phyloP scores from a whole-genome alignment of 2,113 vertebrate species.

The Tonatia bakeri region DNA sequence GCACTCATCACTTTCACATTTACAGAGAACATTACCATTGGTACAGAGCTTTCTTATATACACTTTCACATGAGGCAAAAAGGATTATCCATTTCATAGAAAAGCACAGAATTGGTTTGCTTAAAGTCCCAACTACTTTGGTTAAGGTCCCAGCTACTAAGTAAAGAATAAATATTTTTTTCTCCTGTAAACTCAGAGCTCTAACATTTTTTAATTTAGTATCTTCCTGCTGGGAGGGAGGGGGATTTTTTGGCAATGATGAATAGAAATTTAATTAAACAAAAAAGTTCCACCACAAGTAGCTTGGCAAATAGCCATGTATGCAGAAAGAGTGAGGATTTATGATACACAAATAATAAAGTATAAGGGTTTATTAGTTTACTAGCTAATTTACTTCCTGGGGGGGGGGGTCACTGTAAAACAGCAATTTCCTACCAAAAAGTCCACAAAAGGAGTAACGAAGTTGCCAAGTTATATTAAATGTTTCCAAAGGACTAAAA shows the following conservation, averaged over 20 bases:
- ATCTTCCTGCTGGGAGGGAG: not conserved
- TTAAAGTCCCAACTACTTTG: not conserved
- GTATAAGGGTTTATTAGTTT: conserved; percentile 8
- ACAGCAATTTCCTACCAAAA: not conserved
- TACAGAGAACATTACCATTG: not conserved
- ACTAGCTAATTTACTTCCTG: not conserved
- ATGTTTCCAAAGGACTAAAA: conserved; percentile 21
- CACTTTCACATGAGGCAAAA: not conserved
- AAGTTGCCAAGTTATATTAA: too few species aligned
- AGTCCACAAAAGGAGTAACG: conserved; percentile 22
- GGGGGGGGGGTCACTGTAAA: not conserved
- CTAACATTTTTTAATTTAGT: conserved; percentile 15
- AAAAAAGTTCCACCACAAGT: conserved; percentile 10
- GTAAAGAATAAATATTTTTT: not conserved
- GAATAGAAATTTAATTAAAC: conserved; percentile 17
- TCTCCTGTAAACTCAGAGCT: not conserved
- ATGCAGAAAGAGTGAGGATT: not conserved
- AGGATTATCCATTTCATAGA: not conserved
- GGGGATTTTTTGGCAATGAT: not conserved
- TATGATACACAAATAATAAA: not conserved
- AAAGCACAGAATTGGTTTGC: not conserved
- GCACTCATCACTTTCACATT: not conserved
- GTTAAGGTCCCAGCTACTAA: not conserved
- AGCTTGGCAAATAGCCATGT: not conserved
- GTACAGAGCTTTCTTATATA: not conserved